Percentiles rank a stretch among this genome's conserved stretches.
Evolutionary conservation across 1,140 invertebrate genomes (phyloP).

Genomic region (Diorhabda carinulata): DNA sequence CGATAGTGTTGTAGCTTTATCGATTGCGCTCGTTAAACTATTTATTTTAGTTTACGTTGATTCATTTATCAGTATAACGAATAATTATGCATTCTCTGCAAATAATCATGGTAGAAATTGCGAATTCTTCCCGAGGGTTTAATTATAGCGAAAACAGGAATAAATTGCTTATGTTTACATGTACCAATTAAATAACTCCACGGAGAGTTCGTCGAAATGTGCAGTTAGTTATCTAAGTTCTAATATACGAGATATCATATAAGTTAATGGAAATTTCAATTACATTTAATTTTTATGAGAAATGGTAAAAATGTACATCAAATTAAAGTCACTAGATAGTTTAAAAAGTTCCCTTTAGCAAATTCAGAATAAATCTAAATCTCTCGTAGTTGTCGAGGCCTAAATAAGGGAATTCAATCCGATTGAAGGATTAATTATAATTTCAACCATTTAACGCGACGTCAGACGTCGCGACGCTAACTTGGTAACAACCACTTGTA

Average conservation of each 20-base stretch:
- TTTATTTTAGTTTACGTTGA: not conserved
- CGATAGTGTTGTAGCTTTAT: no score
- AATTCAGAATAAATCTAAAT: no score
- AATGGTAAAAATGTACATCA: no score
- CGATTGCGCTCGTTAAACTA: not conserved
- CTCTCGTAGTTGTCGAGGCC: not conserved
- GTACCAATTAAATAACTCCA: not conserved
- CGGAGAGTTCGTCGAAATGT: not conserved
- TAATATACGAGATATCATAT: no score
- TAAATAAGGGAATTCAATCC: not conserved
- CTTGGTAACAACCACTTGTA: conserved; percentile 19
- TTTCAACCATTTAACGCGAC: conserved; percentile 11
- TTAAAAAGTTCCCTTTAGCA: no score
- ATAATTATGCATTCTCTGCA: not conserved
- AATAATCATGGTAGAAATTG: not conserved
- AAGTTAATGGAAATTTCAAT: no score
- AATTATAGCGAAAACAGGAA: conserved; percentile 1
- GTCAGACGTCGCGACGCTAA: not conserved
- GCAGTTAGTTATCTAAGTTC: no score
- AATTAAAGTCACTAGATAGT: no score
- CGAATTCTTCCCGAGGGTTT: not conserved
- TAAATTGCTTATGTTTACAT: not conserved
- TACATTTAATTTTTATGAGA: no score
- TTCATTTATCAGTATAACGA: not conserved
- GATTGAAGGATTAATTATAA: conserved; percentile 14